phyloP scores from a whole-genome alignment of 2,797 vertebrate species.

The Calcarius lapponicus region DNA sequence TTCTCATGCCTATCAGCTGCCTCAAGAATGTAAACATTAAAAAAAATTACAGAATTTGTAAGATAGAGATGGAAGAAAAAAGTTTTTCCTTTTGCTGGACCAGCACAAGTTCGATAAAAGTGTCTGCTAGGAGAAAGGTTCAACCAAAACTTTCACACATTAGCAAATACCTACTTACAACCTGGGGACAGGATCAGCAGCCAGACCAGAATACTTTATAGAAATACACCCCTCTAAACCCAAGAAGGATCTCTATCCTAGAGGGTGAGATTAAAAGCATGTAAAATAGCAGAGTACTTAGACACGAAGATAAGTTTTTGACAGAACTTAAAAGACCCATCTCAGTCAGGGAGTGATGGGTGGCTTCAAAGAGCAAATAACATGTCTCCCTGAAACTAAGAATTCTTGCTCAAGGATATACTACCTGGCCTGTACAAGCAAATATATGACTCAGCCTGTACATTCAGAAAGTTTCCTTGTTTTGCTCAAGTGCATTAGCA shows the following conservation, averaged over 20 bases:
- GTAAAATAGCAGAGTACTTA: not conserved
- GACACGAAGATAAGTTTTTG: not conserved
- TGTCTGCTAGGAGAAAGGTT: not conserved
- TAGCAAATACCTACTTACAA: not conserved
- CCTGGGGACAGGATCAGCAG: not conserved
- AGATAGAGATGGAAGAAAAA: not conserved
- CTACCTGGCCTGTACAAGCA: not conserved
- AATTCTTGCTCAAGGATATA: not conserved
- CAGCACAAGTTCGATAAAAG: not conserved
- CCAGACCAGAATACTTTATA: not conserved
- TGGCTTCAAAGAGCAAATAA: not conserved
- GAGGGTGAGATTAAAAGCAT: not conserved
- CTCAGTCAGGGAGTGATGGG: not conserved
- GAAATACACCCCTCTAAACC: not conserved
- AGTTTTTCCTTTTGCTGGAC: not conserved
- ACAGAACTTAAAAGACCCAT: not conserved
- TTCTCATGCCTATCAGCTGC: not conserved
- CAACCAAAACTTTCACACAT: not conserved
- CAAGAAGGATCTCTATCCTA: not conserved
- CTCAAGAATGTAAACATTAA: not conserved
- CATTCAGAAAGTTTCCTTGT: not conserved
- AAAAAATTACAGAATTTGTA: fast-evolving
- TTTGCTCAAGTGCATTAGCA: not conserved
- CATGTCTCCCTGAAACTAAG: not conserved
- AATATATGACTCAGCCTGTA: not conserved